These are phyloP conservation scores for Xenentodon cancila DNA, from an alignment of 2,797 vertebrate genomes.

Conservation along the genomic window DNA sequence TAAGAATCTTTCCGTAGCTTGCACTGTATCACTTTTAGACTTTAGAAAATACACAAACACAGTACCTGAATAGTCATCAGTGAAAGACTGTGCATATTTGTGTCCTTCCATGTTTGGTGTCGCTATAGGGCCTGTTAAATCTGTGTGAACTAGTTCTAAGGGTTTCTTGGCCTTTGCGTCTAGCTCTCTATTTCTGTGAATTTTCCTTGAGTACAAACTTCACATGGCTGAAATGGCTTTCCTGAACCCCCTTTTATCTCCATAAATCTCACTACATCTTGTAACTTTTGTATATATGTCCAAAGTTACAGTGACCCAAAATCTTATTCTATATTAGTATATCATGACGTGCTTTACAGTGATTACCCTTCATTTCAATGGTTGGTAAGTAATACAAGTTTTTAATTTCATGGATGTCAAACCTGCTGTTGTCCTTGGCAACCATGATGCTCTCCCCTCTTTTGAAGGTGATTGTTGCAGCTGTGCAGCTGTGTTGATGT, in stretches of 20 bases:
- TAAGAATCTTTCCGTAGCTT: too few species aligned
- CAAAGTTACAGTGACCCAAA: conserved; percentile 45
- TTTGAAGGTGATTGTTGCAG: conserved; percentile 40
- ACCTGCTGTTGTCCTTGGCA: conserved; percentile 28
- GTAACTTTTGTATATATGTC: conserved; percentile 33
- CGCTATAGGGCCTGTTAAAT: conserved; percentile 1
- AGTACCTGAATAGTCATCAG: too few species aligned
- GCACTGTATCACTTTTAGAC: too few species aligned
- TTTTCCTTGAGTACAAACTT: conserved; percentile 36
- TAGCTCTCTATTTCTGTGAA: conserved; percentile 14
- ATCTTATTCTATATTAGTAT: conserved; percentile 43
- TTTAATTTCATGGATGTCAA: conserved; percentile 36
- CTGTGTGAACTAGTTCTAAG: conserved; percentile 31
- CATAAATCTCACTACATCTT: conserved; percentile 37
- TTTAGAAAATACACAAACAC: too few species aligned
- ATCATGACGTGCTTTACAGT: conserved; percentile 36
- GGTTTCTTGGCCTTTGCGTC: conserved; percentile 27
- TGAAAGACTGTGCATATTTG: too few species aligned
- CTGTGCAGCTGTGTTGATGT: conserved; percentile 15
- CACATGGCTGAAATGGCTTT: conserved; percentile 10
- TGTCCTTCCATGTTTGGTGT: too few species aligned
- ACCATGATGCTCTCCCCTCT: too few species aligned
- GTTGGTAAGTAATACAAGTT: conserved; percentile 45
- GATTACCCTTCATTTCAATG: conserved; percentile 3
- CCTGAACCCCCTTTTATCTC: conserved; percentile 9